Base-by-base conservation (phyloP, 2,113 vertebrate species). In the Laticauda laticaudata region DNA sequence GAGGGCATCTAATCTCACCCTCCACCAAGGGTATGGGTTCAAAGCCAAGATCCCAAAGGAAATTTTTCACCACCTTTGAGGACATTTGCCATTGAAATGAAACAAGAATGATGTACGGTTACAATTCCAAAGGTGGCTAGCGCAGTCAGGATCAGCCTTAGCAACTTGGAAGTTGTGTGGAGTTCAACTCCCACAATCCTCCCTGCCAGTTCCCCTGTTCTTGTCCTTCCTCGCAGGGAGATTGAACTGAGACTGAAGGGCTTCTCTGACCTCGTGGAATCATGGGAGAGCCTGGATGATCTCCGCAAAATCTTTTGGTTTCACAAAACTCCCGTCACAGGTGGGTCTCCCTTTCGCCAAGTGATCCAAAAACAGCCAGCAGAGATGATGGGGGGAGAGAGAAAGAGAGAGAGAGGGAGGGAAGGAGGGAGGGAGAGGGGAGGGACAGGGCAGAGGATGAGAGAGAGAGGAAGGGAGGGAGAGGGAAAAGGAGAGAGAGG, bases 281-380 rank as follows among this genome's bases (percentile, higher is more conserved):
- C 97, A 20, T 97, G 96, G 97, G 95, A 96, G 59, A 97, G 92
- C 69, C 88, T 97, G 86, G 96, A 96, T 6, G 96, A 97, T 89
- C 85, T 97, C 7, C 91, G 69, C 21, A 96, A 96, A 61, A 89
- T 97, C 91, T 96, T 97, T 88, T 96, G 95, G 95, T 96, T 96
- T 26, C 94, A 95, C 90, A 97, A 95, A 92, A 97, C 94, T 48
- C 86, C 94, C 54, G 96, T 94, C 23, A 88, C 91, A 75, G 95
- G 95, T 97, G 86, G 24, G 93, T 54, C 56, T 8, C 29, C 48
- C 48, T 24, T 14, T 14, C 2, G 48, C 20, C 86, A 20, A 39
- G 69, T 1, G 34, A 6, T 8, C 69, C 69, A 39, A 18, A 7
- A 18, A 5, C n/a, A 75, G 64, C 15, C 12, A 69, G 12, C 4